Evolutionary conservation across 2,113 vertebrate species (phyloP).

Genomic region (Burhinus bistriatus): DNA sequence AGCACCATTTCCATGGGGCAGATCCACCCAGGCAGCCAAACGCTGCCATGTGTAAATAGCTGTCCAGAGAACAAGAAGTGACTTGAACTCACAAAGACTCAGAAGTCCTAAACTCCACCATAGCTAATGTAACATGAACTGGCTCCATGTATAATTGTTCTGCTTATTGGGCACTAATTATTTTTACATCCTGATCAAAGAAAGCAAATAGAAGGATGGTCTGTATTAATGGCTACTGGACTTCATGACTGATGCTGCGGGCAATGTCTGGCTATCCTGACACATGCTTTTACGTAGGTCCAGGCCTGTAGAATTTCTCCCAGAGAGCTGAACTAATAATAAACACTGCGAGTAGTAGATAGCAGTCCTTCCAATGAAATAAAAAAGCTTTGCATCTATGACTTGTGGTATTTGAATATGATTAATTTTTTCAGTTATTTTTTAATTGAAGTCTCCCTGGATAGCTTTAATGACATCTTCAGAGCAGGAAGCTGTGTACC

Average conservation of each 20-base stretch:
- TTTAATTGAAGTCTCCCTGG: not conserved
- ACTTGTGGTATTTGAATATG: not conserved
- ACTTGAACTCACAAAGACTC: not conserved
- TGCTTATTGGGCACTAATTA: not conserved
- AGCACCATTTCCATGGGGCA: not conserved
- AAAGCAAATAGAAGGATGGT: not conserved
- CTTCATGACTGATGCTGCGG: not conserved
- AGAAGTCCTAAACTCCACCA: not conserved
- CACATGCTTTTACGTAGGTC: rapidly evolving
- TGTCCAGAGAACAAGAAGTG: not conserved
- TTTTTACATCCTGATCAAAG: not conserved
- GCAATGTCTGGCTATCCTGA: not conserved
- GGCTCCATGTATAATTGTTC: not conserved
- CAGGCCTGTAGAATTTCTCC: not conserved
- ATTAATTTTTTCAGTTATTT: not conserved
- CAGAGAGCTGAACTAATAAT: not conserved
- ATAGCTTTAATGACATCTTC: not conserved
- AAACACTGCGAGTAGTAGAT: not conserved
- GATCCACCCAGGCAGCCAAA: not conserved
- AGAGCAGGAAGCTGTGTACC: not conserved
- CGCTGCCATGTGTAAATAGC: not conserved
- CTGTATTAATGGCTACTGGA: not conserved
- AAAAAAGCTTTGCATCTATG: not conserved
- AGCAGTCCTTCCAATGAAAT: not conserved
- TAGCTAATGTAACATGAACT: not conserved